These are phyloP conservation scores for Calephelis virginiensis DNA, from an alignment of 1,140 invertebrate species.

Conservation along the genomic window DNA sequence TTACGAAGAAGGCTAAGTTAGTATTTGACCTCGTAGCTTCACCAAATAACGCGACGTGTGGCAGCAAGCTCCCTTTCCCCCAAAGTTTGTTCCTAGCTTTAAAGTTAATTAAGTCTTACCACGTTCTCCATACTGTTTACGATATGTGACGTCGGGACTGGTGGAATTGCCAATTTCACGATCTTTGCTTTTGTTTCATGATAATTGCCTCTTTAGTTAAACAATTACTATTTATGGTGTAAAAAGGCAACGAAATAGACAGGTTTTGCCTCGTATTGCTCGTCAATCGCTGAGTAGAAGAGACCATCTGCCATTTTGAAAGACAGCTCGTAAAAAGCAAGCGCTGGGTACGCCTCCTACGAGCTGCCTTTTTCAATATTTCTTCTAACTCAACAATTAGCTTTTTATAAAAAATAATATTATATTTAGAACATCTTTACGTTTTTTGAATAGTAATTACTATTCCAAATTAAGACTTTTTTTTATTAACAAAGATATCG, in stretches of 20 bases:
- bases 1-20: constrained; percentile 42
- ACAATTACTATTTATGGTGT: not conserved
- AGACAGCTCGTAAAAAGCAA: no score
- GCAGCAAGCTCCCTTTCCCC: constrained; percentile 26
- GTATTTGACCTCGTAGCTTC: constrained; percentile 42
- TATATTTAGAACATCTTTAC: no score
- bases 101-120: constrained; percentile 54
- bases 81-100: constrained; percentile 50
- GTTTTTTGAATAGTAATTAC: no score
- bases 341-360: no score
- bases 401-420: no score
- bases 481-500: no score
- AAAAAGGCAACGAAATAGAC: not conserved
- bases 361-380: no score
- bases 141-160: constrained; percentile 1
- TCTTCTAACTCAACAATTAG: no score
- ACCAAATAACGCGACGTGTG: constrained; percentile 42
- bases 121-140: constrained; percentile 15
- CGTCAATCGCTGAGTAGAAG: no score
- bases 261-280: no score
- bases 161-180: constrained; percentile 6
- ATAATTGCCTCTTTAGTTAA: not conserved
- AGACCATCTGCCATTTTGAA: no score
- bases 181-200: not conserved
- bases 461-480: no score